Evolutionary conservation across 2,113 vertebrate genomes (phyloP).

Genomic region (Boulengeromyrus knoepffleri): DNA sequence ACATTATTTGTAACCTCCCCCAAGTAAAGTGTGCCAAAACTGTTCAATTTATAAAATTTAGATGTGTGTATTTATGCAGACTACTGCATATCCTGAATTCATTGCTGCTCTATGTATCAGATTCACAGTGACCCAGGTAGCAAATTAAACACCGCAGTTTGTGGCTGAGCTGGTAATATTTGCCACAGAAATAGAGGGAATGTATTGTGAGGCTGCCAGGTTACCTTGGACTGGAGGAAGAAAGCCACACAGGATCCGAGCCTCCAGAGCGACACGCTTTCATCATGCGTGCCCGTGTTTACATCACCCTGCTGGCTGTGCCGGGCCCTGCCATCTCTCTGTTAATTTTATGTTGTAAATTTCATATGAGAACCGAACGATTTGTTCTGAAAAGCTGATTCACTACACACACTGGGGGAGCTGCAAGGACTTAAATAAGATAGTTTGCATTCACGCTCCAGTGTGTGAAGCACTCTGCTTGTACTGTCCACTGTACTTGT

Average conservation of each 20-base stretch:
- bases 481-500: not conserved
- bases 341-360: not conserved
- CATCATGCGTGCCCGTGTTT: not conserved
- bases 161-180: not conserved
- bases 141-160: not conserved
- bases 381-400: not conserved
- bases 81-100: not conserved
- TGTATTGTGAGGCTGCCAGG: not conserved
- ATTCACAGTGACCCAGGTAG: not conserved
- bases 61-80: not conserved
- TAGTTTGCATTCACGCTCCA: not conserved
- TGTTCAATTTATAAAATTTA: not conserved
- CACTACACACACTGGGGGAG: not conserved
- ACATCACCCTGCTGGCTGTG: not conserved
- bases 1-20: not conserved
- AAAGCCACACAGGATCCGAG: not conserved
- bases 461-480: not conserved
- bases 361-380: not conserved
- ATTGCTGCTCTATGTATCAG: not conserved
- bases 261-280: not conserved
- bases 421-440: not conserved
- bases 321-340: not conserved
- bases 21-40: not conserved
- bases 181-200: not conserved
- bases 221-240: not conserved